phyloP scores from a whole-genome alignment of 2,113 vertebrate species.

The Elaphurus davidianus region DNA sequence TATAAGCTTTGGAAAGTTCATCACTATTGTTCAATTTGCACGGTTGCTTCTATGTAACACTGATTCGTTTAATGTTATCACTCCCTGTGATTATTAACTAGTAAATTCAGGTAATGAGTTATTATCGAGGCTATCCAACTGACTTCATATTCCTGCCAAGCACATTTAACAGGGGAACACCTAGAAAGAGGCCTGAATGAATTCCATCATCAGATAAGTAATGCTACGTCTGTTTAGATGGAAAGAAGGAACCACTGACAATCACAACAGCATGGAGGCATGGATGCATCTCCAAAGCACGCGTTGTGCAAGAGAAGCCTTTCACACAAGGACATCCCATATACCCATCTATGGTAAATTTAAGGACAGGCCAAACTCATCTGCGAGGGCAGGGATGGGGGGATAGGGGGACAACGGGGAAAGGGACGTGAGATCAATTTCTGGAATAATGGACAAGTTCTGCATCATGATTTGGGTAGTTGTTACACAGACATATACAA shows the following conservation, averaged over 20 bases:
- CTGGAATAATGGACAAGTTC: not conserved
- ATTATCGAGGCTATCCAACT: not conserved
- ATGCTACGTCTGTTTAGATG: not conserved
- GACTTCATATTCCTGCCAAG: not conserved
- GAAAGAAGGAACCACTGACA: not conserved
- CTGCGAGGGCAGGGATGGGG: rapidly evolving
- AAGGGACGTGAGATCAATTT: not conserved
- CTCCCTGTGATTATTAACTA: not conserved
- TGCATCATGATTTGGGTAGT: rapidly evolving
- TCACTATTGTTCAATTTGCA: not conserved
- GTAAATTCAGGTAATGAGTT: not conserved
- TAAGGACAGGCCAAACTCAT: not conserved
- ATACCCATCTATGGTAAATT: not conserved
- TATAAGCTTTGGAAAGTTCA: not conserved
- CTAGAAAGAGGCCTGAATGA: not conserved
- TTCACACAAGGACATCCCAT: not conserved
- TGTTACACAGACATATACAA: not conserved
- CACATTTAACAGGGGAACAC: too few relatives aligned
- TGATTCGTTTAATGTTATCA: rapidly evolving
- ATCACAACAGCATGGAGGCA: not conserved
- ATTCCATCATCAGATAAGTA: not conserved
- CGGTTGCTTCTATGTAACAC: rapidly evolving
- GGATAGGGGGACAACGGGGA: rapidly evolving
- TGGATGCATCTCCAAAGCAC: rapidly evolving
- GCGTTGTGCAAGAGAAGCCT: rapidly evolving